Evolutionary conservation across 2,888 invertebrate species (phyloP), one percentile per base, ranked within the genome.

Genomic region (Dione juno): DNA sequence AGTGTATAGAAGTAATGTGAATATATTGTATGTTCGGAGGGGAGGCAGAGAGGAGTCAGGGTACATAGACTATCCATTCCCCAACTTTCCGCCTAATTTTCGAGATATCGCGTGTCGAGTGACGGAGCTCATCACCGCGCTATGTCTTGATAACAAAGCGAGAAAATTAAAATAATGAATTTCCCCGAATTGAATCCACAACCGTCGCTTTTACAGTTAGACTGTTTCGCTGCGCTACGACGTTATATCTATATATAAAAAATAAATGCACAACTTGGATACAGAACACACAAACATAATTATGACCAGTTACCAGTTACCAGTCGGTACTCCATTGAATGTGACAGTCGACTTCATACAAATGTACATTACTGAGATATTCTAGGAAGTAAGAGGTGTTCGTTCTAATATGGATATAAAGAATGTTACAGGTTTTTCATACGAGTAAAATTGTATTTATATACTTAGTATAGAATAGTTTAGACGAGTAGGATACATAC

Each of bases 331-430:
- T 50, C 16, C 50, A 50, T 16, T 16, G 19, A 10, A 10, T 16
- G 11, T 16, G 48, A 19, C 11, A 50, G 10, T 50, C 16, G 50
- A 19, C 16, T 48, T 50, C 11, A 19, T 50, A 19, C 21, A 35
- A 54, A 54, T 8, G n/a, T 35, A 54, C n/a, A n/a, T 35, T 37
- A 37, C 54, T 54, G n/a, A 54, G 28, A 53, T n/a, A 37, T 9
- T n/a, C n/a, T 37, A 54, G 54, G 16, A 54, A 54, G 54, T 54
- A 54, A 54, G 37, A 37, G 35, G 54, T 16, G 37, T 54, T 16
- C 5, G 37, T 37, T 37, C 11, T 50, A 11, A 54, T 54, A 54
- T 37, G 35, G 37, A 54, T 54, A 54, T 35, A 54, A 28, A 28
- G 28, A 28, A 6, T n/a, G 45, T 7, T 45, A 45, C 45, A 45